Conservation (phyloP, 2,888 invertebrate species). For the Gymnocheta viridis region DNA sequence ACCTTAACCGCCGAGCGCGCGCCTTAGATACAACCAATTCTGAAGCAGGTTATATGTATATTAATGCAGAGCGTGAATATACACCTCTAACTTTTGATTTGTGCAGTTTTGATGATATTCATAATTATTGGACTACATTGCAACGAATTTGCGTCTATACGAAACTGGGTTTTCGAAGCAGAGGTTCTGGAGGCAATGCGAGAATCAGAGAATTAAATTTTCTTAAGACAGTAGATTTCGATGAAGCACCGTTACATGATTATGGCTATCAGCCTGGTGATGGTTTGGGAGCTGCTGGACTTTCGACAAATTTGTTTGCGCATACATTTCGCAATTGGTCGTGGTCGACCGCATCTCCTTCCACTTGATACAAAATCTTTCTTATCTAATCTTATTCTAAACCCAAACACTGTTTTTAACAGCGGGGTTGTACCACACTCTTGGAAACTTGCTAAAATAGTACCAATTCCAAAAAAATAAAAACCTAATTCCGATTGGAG, state of each 20-base stretch:
- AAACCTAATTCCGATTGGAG: no score
- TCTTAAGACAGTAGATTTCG: conserved; percentile 73
- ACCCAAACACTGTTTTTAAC: no score
- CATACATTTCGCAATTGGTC: conserved; percentile 87
- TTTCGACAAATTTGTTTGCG: conserved; percentile 87
- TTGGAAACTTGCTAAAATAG: no score
- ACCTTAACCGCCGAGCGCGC: conserved; percentile 85
- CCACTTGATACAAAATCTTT: no score
- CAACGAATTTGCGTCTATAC: conserved; percentile 87
- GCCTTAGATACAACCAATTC: conserved; percentile 87
- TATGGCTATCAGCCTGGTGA: conserved; percentile 88
- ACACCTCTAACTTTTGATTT: conserved; percentile 84
- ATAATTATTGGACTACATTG: conserved; percentile 87
- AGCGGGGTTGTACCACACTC: no score
- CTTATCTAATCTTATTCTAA: no score
- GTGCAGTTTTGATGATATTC: conserved; percentile 83
- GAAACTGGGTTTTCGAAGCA: conserved; percentile 82
- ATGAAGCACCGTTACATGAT: conserved; percentile 82
- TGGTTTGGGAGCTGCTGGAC: conserved; percentile 85
- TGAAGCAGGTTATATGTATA: conserved; percentile 84
- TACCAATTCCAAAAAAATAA: no score
- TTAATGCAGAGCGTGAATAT: conserved; percentile 84
- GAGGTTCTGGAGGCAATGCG: conserved; percentile 59
- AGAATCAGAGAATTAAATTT: conserved; percentile 70
- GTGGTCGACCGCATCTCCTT: no score